Conservation (phyloP, 1,140 invertebrate genomes). For the Drosophila arawakana region DNA sequence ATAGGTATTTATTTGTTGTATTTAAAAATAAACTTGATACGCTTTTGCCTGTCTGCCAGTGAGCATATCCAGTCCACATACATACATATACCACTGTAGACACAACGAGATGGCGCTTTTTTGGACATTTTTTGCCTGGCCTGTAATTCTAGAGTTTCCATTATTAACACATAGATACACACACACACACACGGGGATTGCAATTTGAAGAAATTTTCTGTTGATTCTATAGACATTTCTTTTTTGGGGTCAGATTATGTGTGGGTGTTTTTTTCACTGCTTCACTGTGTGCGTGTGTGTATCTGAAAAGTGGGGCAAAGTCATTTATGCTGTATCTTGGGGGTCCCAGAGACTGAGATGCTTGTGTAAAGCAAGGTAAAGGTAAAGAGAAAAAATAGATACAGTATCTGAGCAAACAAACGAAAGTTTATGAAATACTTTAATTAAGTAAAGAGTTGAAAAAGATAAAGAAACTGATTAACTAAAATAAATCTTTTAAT, state of each 20-base stretch:
- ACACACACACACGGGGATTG: conserved; percentile 46
- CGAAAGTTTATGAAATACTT: too few relatives aligned
- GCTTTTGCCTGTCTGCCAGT: conserved; percentile 51
- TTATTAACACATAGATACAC: conserved; percentile 39
- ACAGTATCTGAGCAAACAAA: too few relatives aligned
- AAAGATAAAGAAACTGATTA: background rate
- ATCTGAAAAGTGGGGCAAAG: conserved; percentile 62
- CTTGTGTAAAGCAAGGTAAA: too few relatives aligned
- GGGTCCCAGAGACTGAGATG: conserved; percentile 7
- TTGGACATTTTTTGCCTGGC: conserved; percentile 72
- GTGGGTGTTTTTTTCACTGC: conserved; percentile 26
- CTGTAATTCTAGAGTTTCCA: conserved; percentile 78
- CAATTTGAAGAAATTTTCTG: conserved; percentile 70
- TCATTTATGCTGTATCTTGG: conserved; percentile 63
- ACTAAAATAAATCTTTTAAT: background rate
- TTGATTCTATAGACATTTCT: conserved; percentile 32
- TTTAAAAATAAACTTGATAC: conserved; percentile 79
- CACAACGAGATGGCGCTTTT: conserved; percentile 44
- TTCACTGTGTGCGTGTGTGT: background rate
- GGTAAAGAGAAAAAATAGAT: too few relatives aligned
- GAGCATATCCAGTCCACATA: conserved; percentile 67
- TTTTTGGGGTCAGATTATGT: conserved; percentile 63
- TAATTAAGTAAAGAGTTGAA: background rate
- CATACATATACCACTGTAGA: conserved; percentile 18
- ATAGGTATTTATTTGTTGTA: conserved; percentile 58